Conservation (phyloP, 2,797 vertebrate genomes). For the Taeniopygia guttata region DNA sequence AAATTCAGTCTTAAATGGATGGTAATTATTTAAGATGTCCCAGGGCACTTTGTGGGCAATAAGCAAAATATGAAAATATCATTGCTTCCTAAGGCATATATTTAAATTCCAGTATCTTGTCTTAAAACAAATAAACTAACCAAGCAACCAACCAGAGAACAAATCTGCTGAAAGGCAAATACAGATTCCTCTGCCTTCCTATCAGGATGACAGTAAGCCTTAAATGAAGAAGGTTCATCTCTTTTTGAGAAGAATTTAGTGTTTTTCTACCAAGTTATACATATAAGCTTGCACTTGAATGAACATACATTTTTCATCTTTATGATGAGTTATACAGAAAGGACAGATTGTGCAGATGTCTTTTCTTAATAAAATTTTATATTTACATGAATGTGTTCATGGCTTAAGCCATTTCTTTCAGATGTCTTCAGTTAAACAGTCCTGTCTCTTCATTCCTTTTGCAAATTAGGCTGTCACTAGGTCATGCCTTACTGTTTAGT, state of each 20-base stretch:
- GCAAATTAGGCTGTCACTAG: slow-evolving; percentile 42
- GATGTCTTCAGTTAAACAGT: background rate
- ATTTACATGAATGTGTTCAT: background rate
- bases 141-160: background rate
- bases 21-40: background rate
- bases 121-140: background rate
- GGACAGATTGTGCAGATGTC: background rate
- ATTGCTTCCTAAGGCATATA: background rate
- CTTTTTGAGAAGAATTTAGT: background rate
- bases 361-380: background rate
- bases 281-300: background rate
- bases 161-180: background rate
- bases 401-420: background rate
- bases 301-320: background rate
- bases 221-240: background rate
- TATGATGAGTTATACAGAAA: background rate
- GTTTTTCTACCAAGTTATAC: background rate
- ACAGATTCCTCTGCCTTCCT: background rate
- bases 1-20: background rate
- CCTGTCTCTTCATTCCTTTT: slow-evolving; percentile 25
- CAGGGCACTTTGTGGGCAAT: background rate
- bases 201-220: background rate
- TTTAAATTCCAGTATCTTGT: background rate
- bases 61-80: background rate
- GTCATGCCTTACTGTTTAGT: slow-evolving; percentile 42